Base-by-base conservation (phyloP, 1,140 invertebrate genomes). In the Oppia nitens region DNA sequence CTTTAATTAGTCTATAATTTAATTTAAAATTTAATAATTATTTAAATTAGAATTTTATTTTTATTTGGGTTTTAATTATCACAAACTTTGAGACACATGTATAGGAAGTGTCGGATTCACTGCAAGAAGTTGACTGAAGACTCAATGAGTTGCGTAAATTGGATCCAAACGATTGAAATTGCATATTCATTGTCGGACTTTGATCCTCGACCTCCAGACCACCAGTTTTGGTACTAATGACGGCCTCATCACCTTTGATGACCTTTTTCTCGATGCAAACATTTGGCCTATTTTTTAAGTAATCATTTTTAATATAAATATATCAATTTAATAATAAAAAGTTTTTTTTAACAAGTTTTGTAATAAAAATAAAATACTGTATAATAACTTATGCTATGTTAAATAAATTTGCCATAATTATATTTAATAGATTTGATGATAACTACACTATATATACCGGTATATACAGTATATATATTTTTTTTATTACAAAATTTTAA, bases 41-140 rank as follows among this genome's bases (percentile, higher is more conserved):
- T 9, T 40, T 40, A 6, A 40, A 40, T 9, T 40, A 9, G 32
- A 40, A 40, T n/a, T n/a, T n/a, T n/a, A n/a, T n/a, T n/a, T n/a
- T n/a, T n/a, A n/a, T n/a, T n/a, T n/a, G n/a, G n/a, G n/a, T n/a
- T n/a, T 60, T 2, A 50, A 63, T 23, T 52, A 45, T 29, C 64
- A 32, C 32, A 60, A 58, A 52, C 61, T 57, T 57, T 53, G 76
- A 76, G 11, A 72, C 71, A 62, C 78, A 80, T 63, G 75, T 70
- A 64, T 79, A 76, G 68, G 76, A 76, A 53, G 73, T 72, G n/a
- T 73, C 69, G 29, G 73, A 73, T 62, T 79, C 73, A 23, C 69
- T 69, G 60, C 78, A 80, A 49, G 70, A 76, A 52, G 69, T 78
- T 50, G 74, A 70, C 66, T 72, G 57, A 59, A 69, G 66, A 25